Evolutionary conservation across 2,888 invertebrate species (phyloP), one percentile per base, ranked within the genome.

Genomic region (Listrodromus nycthemerus): DNA sequence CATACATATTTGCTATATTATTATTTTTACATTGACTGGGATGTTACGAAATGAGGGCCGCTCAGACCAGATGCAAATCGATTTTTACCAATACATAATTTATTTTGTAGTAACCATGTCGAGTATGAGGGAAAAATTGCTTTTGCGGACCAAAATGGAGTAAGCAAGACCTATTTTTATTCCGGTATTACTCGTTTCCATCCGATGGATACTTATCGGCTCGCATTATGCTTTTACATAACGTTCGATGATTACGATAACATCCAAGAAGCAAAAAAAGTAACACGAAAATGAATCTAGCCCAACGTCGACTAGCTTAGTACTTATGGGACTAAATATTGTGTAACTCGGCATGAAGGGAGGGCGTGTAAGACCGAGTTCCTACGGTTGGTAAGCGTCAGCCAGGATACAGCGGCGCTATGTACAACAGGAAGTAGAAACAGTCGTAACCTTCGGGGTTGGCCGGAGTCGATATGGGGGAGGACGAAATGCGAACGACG

Each of bases 301-400:
- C 50, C 76, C 63, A 10, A 16, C 13, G 16, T 70, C 30, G 41
- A 37, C 77, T 82, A 70, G 30, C 66, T 82, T 86, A 88, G 89
- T 90, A 87, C 80, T 79, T 41, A 65, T 84, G 84, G 86, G 86
- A 87, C 89, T 88, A 88, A 89, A 87, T 91, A 90, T 89, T 89
- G 88, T 86, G 88, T 88, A 91, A 91, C 88, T 91, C 89, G 87
- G 88, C 88, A 89, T 89, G 91, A 91, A 91, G 90, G 87, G 87
- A 13, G 27, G 16, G 88, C 24, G 13, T 87, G 83, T 91, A 90
- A 90, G 89, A 86, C 86, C 82, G 81, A 83, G 86, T 83, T 76
- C 74, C 58, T 79, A 71, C 55, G 73, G 79, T 45, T 82, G 55
- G 66, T 73, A 45, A 82, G 71, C 71, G 4, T 76, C 66, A 71